Base-by-base conservation (phyloP, 1,140 invertebrate species). In the Galleria mellonella region DNA sequence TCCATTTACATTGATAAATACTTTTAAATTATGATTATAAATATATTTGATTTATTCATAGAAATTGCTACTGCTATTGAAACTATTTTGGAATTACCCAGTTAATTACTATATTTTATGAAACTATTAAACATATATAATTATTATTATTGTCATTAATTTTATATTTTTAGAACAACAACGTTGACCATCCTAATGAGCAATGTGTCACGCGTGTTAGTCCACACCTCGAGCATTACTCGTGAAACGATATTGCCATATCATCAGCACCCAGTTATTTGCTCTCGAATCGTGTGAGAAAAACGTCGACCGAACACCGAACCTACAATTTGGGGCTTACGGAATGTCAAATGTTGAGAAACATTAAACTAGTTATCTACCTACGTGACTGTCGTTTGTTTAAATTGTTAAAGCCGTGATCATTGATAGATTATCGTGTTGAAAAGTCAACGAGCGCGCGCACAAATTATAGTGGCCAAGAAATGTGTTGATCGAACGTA, bases 251-350 rank as follows among this genome's bases (percentile, higher is more conserved):
- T 78, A 78, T 73, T 44, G 62, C 58, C 61, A 70, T 72, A 76
- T 74, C 66, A 73, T 72, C 71, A 69, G 58, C 71, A 77, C 65
- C 78, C 61, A 68, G 64, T 76, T 69, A 83, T 79, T 81, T 83
- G 64, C 57, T 74, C 63, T 72, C 70, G 51, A 55, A 64, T 72
- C 65, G 79, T 82, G 77, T 82, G 77, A 78, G 69, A 79, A 82
- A 75, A 77, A 72, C 71, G 47, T 64, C 62, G 58, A 53, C 54
- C 40, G 56, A 56, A 39, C 55, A 61, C 62, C 64, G 64, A 75
- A 68, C 72, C 62, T 47, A 52, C 63, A 81, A 81, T 83, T 72
- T 75, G 60, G 46, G 33, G 47, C 40, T 36, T 43, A 23, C 38
- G 69, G 64, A 72, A 79, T 83, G 78, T 81, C 79, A 79, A 83